Evolutionary conservation across 2,888 invertebrate species (phyloP).

Genomic region (Cataglyphis livida): DNA sequence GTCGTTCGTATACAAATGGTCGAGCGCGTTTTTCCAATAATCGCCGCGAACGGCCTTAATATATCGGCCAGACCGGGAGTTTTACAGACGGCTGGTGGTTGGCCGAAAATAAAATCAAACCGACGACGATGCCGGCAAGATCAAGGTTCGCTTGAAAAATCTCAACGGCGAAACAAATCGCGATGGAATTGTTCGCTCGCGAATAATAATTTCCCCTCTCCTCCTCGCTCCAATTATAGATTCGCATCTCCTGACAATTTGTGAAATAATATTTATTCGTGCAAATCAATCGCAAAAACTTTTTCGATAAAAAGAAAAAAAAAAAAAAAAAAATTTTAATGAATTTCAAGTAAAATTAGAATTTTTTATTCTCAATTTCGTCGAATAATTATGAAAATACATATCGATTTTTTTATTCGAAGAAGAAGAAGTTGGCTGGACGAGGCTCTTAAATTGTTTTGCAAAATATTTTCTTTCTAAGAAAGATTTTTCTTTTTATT

Average conservation of each 20-base stretch:
- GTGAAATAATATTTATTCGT: neutral
- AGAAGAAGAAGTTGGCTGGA: neutral
- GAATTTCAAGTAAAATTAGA: neutral
- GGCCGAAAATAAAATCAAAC: slow-evolving; percentile 29
- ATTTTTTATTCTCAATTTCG: neutral
- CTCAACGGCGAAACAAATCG: slow-evolving; percentile 28
- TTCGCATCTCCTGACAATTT: neutral
- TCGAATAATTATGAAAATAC: neutral
- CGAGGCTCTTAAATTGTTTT: neutral
- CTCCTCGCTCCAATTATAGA: neutral
- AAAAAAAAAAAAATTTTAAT: neutral
- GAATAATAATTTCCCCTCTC: slow-evolving; percentile 37
- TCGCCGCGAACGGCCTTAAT: slow-evolving; percentile 29
- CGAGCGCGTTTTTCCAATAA: slow-evolving; percentile 39
- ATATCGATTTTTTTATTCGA: neutral
- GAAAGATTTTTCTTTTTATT: neutral
- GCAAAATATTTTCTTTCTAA: neutral
- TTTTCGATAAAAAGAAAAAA: too few relatives aligned
- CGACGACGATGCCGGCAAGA: slow-evolving; percentile 55
- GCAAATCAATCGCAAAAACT: neutral
- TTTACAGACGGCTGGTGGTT: slow-evolving; percentile 33
- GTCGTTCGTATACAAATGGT: slow-evolving; percentile 19
- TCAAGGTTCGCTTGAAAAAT: slow-evolving; percentile 67
- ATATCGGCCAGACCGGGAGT: slow-evolving; percentile 16
- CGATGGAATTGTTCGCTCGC: slow-evolving; percentile 24